Evolutionary conservation across 2,113 vertebrate species (phyloP).

Genomic region (Microtus oregoni): DNA sequence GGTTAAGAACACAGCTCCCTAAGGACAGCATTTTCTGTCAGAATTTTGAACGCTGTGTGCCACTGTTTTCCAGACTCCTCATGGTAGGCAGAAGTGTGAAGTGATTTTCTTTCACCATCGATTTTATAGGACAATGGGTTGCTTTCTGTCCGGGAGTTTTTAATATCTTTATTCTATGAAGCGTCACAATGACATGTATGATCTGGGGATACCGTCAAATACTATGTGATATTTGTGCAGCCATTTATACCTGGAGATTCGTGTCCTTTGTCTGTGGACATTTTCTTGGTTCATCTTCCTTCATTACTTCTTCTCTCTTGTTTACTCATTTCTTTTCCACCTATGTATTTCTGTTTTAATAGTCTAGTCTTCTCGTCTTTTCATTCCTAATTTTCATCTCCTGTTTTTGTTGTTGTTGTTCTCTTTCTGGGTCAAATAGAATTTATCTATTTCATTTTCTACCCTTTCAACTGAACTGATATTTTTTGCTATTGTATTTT

Average conservation of each 20-base stretch:
- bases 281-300: slow-evolving; percentile 32
- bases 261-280: not conserved
- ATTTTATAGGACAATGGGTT: not conserved
- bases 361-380: not conserved
- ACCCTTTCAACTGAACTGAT: not conserved
- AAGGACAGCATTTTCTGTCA: not conserved
- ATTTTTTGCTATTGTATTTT: not conserved
- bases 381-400: not conserved
- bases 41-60: not conserved
- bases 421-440: not conserved
- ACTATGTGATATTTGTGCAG: not conserved
- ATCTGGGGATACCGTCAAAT: not conserved
- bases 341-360: not conserved
- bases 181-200: not conserved
- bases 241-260: not conserved
- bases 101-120: not conserved
- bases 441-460: not conserved
- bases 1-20: not conserved
- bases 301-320: slow-evolving; percentile 2
- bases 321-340: not conserved
- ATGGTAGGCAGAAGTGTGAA: not conserved
- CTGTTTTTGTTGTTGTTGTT: not conserved
- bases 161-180: not conserved
- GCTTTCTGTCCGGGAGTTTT: not conserved
- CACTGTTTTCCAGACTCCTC: not conserved